Conservation (phyloP, 2,797 vertebrate species). For the Carduelis carduelis region DNA sequence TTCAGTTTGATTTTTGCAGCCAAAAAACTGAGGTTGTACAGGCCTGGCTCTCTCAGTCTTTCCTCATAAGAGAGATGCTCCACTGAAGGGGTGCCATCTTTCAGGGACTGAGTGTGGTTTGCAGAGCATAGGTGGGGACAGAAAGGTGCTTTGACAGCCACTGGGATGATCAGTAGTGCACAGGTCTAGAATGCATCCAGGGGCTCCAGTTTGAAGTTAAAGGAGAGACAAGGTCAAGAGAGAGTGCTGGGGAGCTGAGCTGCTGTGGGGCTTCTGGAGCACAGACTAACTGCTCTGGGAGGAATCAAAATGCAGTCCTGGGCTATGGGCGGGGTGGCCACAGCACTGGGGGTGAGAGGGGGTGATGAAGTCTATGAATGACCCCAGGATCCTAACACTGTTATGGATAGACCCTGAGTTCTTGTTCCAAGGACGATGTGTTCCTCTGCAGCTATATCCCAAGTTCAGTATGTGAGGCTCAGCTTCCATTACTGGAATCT, state of each 20-base stretch:
- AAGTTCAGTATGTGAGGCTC: neutral
- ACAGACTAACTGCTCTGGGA: neutral
- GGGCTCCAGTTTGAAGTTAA: neutral
- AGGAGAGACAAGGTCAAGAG: neutral
- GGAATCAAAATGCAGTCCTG: neutral
- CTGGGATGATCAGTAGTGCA: accelerated
- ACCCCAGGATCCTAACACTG: neutral
- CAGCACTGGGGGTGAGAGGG: neutral
- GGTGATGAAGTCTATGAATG: neutral
- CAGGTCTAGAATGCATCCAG: neutral
- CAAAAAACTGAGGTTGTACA: too few relatives aligned
- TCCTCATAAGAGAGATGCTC: neutral
- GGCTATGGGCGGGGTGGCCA: neutral
- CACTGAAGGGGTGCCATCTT: accelerated
- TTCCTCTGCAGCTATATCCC: neutral
- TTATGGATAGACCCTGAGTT: neutral
- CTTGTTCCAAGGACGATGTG: neutral
- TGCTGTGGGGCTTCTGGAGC: neutral
- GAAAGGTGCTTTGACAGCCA: neutral
- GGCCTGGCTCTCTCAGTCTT: neutral
- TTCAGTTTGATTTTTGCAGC: neutral
- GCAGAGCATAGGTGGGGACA: neutral
- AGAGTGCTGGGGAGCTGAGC: accelerated
- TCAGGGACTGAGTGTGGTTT: neutral
- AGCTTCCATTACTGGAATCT: neutral